phyloP scores from a whole-genome alignment of 2,888 invertebrate genomes.

The Mythimna lalbum region DNA sequence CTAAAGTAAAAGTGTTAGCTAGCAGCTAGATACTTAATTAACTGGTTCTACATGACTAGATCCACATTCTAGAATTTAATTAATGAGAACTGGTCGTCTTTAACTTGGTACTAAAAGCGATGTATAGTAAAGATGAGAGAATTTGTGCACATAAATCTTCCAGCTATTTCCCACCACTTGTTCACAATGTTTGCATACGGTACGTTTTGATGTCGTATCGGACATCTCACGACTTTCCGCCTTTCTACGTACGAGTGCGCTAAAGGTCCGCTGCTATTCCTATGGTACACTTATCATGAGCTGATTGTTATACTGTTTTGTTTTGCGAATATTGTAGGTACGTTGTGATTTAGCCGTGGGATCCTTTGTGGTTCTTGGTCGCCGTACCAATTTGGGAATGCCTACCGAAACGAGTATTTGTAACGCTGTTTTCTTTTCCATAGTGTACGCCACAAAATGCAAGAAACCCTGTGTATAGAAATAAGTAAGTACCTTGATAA shows the following conservation, averaged over 20 bases:
- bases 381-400: no score
- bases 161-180: conserved; percentile 64
- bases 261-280: conserved; percentile 38
- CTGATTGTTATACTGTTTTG: conserved; percentile 23
- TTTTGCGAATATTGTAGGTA: conserved; percentile 7
- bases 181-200: conserved; percentile 63
- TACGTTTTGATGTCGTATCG: conserved; percentile 80
- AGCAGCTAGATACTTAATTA: conserved; percentile 9
- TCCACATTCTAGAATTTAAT: conserved; percentile 33
- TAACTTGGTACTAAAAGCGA: conserved; percentile 15
- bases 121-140: conserved; percentile 39
- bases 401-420: no score
- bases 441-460: no score
- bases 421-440: no score
- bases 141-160: conserved; percentile 45
- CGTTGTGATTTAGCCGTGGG: not conserved
- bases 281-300: conserved; percentile 32
- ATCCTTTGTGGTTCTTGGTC: no score
- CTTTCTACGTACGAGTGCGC: conserved; percentile 74
- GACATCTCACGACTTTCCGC: conserved; percentile 83
- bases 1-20: conserved; percentile 36
- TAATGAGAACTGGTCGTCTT: conserved; percentile 9
- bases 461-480: no score
- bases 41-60: conserved; percentile 13
- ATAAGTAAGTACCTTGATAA: no score